A percentile compares a stretch with the other conserved stretches of the same genome.
These are phyloP conservation scores for Chrysolina oricalcia DNA, from an alignment of 2,888 invertebrate species.

Conservation along the genomic window DNA sequence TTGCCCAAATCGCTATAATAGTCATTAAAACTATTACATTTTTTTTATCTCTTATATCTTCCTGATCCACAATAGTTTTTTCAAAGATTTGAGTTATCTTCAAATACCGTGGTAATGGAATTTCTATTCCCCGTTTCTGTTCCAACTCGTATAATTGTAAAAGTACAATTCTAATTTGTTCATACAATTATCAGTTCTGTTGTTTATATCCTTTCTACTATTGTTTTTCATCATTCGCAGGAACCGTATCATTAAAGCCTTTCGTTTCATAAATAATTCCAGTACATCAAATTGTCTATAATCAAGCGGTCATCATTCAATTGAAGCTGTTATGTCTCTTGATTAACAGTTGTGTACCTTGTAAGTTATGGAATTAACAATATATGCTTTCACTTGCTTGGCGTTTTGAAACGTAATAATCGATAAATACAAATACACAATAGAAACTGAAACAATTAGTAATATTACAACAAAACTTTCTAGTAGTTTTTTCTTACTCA, in stretches of 20 bases:
- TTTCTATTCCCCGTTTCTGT: not conserved
- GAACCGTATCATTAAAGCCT: not conserved
- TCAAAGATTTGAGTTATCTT: no score
- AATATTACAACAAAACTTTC: constrained; percentile 5
- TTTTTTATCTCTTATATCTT: no score
- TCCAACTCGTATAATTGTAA: not conserved
- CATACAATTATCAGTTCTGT: not conserved
- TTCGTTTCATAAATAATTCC: constrained; percentile 20
- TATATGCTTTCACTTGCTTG: constrained; percentile 8
- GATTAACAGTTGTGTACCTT: constrained; percentile 9
- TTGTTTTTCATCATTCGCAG: constrained; percentile 15
- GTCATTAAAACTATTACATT: no score
- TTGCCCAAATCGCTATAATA: no score
- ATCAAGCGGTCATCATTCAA: constrained; percentile 14
- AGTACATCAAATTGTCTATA: constrained; percentile 12
- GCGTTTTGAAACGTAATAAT: constrained; percentile 2
- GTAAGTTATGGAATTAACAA: constrained; percentile 1
- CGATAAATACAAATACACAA: constrained; percentile 14
- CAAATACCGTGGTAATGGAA: not conserved
- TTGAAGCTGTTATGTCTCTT: constrained; percentile 4
- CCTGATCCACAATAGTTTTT: no score
- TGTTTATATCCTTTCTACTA: constrained; percentile 3
- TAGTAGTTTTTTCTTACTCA: not conserved
- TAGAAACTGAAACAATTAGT: constrained; percentile 6
- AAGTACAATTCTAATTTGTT: not conserved